Base-by-base conservation (phyloP, 35 echinoderm and acorn worm genomes). In the Nesometra sesokonis region DNA sequence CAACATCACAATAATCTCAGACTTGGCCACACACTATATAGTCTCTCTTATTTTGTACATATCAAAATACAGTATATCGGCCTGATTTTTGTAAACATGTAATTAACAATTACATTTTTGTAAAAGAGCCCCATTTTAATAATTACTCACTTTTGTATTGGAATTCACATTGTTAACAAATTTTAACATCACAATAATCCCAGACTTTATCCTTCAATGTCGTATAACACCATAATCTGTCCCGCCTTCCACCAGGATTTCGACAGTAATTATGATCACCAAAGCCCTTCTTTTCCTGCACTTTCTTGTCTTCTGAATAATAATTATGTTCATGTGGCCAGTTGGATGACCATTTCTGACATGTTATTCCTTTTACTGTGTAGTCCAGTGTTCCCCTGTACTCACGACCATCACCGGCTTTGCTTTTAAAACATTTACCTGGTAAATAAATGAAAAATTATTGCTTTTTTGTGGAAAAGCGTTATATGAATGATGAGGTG, bases 261-360 rank as follows among this genome's bases (percentile, higher is more conserved):
- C 96, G 84, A 67, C 96, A 99, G 82, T 47, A 93, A 39, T 99
- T 99, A 76, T 99, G 96, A 36, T 90, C 78, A 13, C 96, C 96
- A 0, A 99, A 32, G 7, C 96, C 96, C 32, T 86, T 86, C 35
- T 36, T 90, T 78, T 89, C 93, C 35, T 99, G 91, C n/a, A 67
- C 84, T 23, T 36, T 81, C 35, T 86, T 78, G 30, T 92, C 87
- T 32, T 88, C 83, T 27, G 84, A 67, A 80, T 89, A 77, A 77
- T 90, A 91, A 13, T 78, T 67, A 77, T 99, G 96, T 87, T 92
- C 57, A 67, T 99, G 80, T 27, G 96, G 96, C 90, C 93, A 94
- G 32, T 92, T 85, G 13, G 90, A 83, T 0, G 90, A 88, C 96
- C 96, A 99, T 76, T 87, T 84, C 78, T 99, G 96, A 88, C 93